Evolutionary conservation across 2,797 vertebrate genomes (phyloP).

Genomic region (Chiroxiphia lanceolata): DNA sequence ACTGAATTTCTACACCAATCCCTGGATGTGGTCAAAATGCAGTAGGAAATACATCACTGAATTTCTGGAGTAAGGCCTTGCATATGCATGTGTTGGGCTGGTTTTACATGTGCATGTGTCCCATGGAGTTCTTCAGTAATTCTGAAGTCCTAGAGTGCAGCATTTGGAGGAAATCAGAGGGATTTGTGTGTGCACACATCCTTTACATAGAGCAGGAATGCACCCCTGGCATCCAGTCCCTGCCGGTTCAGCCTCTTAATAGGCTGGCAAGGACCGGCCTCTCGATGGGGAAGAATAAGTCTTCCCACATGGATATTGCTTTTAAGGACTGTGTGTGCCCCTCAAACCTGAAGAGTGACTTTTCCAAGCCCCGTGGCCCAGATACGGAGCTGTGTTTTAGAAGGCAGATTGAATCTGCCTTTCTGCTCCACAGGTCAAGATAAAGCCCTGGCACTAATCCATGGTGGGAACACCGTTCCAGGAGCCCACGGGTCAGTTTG

Average conservation of each 20-base stretch:
- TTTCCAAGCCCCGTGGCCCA: slow-evolving; percentile 32
- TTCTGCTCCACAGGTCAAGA: slow-evolving; percentile 32
- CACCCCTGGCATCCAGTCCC: neutral
- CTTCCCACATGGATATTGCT: slow-evolving; percentile 47
- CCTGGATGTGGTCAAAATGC: slow-evolving; percentile 99
- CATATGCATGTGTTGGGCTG: neutral
- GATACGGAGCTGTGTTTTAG: neutral
- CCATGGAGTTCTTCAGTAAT: neutral
- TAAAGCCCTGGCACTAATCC: slow-evolving; percentile 11
- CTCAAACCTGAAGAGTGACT: slow-evolving; percentile 51
- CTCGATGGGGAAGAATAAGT: slow-evolving; percentile 40
- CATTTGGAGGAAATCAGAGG: neutral
- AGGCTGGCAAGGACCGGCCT: slow-evolving; percentile 41
- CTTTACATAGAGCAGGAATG: slow-evolving; percentile 42
- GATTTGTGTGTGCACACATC: neutral
- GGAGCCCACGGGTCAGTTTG: neutral
- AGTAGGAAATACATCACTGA: slow-evolving; percentile 99
- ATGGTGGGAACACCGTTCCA: neutral
- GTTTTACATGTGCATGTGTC: neutral
- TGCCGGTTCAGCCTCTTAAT: slow-evolving; percentile 54
- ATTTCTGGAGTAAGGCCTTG: slow-evolving; percentile 94
- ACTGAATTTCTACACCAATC: slow-evolving; percentile 95
- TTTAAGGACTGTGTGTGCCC: slow-evolving; percentile 39
- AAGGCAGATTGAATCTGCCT: slow-evolving; percentile 52
- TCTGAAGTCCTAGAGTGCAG: neutral